A percentile compares a stretch with the other conserved stretches of the same genome.
Conservation (phyloP, 35 echinoderm and acorn worm species). For the Ophiothrix spiculata region DNA sequence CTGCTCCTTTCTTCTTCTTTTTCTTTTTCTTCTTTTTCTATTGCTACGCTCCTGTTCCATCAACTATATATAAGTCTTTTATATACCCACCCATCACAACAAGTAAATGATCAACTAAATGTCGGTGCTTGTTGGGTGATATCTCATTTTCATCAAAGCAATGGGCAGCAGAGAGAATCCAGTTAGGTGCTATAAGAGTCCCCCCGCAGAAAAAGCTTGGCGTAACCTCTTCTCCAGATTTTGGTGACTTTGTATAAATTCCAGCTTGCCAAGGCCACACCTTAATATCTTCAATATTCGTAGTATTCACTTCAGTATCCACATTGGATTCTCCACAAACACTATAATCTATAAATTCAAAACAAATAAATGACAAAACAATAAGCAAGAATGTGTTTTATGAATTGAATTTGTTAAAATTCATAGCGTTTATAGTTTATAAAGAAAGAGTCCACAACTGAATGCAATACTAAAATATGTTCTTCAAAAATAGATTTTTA, state of each 20-base stretch:
- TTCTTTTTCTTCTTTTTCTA: too few relatives aligned
- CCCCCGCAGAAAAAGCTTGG: conserved; percentile 51
- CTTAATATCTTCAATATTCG: background rate
- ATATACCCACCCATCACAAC: conserved; percentile 34
- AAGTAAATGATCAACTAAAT: background rate
- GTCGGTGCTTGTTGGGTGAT: background rate
- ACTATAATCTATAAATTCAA: conserved; percentile 11
- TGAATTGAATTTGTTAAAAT: too few relatives aligned
- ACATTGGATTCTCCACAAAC: background rate
- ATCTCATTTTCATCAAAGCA: conserved; percentile 27
- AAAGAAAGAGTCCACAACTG: too few relatives aligned
- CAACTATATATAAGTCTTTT: background rate
- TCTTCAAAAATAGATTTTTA: too few relatives aligned
- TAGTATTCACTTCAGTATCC: background rate
- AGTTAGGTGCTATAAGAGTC: conserved; percentile 37
- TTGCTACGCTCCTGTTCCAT: background rate
- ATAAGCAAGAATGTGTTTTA: too few relatives aligned
- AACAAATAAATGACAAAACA: too few relatives aligned
- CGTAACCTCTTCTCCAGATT: too few relatives aligned
- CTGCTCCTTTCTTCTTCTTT: too few relatives aligned
- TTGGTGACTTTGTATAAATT: too few relatives aligned
- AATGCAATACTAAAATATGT: too few relatives aligned
- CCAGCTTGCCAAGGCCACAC: background rate
- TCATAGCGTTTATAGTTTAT: too few relatives aligned
- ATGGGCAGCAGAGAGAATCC: conserved; percentile 66